These are phyloP conservation scores for Eudorcas thomsonii DNA, from an alignment of 2,113 vertebrate genomes.

Conservation along the genomic window DNA sequence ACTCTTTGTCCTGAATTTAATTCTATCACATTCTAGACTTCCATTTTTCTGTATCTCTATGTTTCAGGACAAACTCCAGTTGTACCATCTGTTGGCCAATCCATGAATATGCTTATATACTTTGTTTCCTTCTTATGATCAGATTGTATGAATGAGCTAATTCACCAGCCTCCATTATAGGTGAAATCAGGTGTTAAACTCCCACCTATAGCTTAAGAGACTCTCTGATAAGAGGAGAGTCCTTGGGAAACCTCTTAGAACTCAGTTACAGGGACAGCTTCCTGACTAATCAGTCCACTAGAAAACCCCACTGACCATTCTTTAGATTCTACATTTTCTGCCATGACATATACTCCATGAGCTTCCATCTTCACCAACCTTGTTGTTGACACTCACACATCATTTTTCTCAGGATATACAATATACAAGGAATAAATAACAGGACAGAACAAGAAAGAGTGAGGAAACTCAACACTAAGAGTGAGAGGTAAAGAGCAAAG, in stretches of 20 bases:
- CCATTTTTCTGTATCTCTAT: neutral
- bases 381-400: neutral
- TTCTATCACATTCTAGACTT: neutral
- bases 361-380: neutral
- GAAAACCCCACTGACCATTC: neutral
- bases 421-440: neutral
- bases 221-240: neutral
- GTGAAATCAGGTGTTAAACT: neutral
- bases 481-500: neutral
- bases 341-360: accelerated
- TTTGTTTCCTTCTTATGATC: neutral
- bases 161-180: neutral
- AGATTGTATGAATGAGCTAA: neutral
- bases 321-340: neutral
- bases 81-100: too few species aligned
- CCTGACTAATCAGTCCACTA: neutral
- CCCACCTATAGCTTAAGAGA: neutral
- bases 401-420: neutral
- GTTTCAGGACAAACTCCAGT: neutral
- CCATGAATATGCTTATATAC: neutral
- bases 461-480: neutral
- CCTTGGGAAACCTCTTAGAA: neutral
- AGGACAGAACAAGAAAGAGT: neutral
- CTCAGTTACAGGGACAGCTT: neutral
- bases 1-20: neutral